phyloP scores from a whole-genome alignment of 2,888 invertebrate species.

The Plusia festucae region DNA sequence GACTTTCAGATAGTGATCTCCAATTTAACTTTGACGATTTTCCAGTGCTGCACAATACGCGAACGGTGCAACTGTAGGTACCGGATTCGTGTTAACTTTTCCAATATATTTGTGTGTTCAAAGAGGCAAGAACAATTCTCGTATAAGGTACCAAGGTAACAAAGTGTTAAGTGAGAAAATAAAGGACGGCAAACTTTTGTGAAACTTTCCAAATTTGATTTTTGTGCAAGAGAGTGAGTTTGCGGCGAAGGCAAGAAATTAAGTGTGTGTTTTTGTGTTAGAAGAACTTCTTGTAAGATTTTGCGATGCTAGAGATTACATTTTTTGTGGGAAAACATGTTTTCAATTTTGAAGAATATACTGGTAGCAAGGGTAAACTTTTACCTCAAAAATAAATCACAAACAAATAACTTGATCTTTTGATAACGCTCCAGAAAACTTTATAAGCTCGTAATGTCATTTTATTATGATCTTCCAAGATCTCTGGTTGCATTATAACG shows the following conservation, averaged over 20 bases:
- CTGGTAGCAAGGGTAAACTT: neutral
- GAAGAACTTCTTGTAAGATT: slow-evolving; percentile 10
- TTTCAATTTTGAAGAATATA: neutral
- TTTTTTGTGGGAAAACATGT: neutral
- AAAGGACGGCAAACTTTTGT: slow-evolving; percentile 43
- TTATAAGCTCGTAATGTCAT: no score
- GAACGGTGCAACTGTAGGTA: slow-evolving; percentile 54
- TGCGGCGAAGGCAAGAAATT: slow-evolving; percentile 30
- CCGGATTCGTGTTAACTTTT: slow-evolving; percentile 65
- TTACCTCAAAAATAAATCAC: neutral
- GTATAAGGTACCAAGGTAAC: slow-evolving; percentile 56
- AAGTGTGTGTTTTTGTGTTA: slow-evolving; percentile 24
- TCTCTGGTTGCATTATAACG: no score
- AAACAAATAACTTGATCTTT: no score
- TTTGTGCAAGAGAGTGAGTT: slow-evolving; percentile 42
- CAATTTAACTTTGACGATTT: slow-evolving; percentile 80
- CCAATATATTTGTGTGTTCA: slow-evolving; percentile 70
- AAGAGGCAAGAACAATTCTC: slow-evolving; percentile 52
- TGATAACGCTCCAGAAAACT: no score
- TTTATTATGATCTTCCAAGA: no score
- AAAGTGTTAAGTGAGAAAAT: slow-evolving; percentile 55
- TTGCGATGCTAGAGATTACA: slow-evolving; percentile 11
- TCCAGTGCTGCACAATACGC: slow-evolving; percentile 61
- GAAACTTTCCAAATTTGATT: slow-evolving; percentile 57
- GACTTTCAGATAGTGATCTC: slow-evolving; percentile 69